Evolutionary conservation across 2,888 invertebrate species (phyloP).

Genomic region (Idaea biselata): DNA sequence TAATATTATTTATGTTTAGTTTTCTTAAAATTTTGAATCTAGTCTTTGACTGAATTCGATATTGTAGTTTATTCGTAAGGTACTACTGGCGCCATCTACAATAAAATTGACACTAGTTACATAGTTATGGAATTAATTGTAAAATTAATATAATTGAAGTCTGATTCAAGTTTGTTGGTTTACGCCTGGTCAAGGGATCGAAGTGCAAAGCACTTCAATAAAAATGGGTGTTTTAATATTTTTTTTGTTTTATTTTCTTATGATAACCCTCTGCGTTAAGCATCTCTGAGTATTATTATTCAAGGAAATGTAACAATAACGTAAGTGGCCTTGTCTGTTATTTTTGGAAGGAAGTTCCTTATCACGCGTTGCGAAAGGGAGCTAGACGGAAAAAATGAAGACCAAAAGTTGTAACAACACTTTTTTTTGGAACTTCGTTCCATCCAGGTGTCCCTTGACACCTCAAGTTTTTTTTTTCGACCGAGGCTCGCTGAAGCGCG

Average conservation of each 20-base stretch:
- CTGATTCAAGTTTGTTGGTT: neutral
- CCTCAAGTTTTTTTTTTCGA: no score
- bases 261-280: neutral
- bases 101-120: neutral
- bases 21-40: neutral
- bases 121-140: neutral
- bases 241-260: neutral
- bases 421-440: no score
- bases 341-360: no score
- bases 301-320: neutral
- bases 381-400: no score
- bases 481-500: no score
- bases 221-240: conserved; percentile 2
- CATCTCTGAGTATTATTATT: neutral
- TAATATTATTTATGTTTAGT: no score
- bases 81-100: neutral
- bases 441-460: no score
- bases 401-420: no score
- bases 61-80: neutral
- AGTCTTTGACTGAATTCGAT: neutral
- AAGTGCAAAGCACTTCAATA: conserved; percentile 4
- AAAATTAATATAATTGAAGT: neutral
- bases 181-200: conserved; percentile 1
- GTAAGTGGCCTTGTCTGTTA: no score
- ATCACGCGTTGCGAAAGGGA: no score